Base-by-base conservation (phyloP, 2,113 vertebrate species). In the Etheostoma cragini region DNA sequence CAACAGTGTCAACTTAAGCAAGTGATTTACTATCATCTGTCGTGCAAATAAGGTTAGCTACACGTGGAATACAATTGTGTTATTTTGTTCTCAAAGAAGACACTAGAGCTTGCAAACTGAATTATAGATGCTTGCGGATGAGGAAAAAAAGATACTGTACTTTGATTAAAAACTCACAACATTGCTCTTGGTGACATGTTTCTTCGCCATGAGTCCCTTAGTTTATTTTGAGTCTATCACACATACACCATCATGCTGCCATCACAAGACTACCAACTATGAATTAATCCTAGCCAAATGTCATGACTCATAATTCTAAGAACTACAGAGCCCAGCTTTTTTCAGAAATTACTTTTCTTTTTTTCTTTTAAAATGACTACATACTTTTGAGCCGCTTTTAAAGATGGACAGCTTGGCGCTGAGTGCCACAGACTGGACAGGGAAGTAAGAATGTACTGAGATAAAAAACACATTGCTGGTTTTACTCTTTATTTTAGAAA, bases 1-100 rank as follows among this genome's bases (percentile, higher is more conserved):
- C 22, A 26, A 47, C 35, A 54, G 45, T 16, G 49, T 73, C 21
- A 58, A 8, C 46, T 16, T 38, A 2, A 63, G 47, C 15, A 4
- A 17, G 30, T 38, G 12, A 45, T 73, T 69, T 68, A 24, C 54
- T 1, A 8, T 35, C 38, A 69, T 57, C 62, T 62, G 67, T 35
- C 61, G 69, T 52, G 24, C 45, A 73, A 54, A 79, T 72, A 13
- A 17, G 49, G 46, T 80, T 66, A 53, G 26, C 73, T 54, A 11
- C 54, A 78, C 12, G 52, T 22, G 6, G 57, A 73, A 62, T 17
- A 24, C 19, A 42, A 35, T 16, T 3, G 16, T 19, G 22, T 12
- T 14, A 2, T 47, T 58, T 72, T 8, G 14, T 17, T 63, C 60
- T 45, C 26, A 8, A 26, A 45, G 68, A 30, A 8, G 22, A 46